Evolutionary conservation across 2,113 vertebrate species (phyloP).

Genomic region (Peucedramus taeniatus): DNA sequence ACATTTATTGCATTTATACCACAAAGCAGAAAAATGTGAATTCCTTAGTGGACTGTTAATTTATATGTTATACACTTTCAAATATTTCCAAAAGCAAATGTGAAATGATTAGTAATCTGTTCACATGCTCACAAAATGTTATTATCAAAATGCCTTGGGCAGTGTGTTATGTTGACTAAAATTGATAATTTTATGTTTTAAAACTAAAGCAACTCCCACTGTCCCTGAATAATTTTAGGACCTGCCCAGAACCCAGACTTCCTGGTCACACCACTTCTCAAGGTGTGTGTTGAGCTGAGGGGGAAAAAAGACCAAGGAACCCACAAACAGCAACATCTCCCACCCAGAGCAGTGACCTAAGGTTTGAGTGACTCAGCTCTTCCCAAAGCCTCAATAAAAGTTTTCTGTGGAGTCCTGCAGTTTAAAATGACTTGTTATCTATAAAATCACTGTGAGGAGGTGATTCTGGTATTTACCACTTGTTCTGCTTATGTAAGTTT

Average conservation of each 20-base stretch:
- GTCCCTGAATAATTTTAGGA: background rate
- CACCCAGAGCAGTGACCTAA: background rate
- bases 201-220: background rate
- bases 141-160: slow-evolving; percentile 71
- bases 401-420: background rate
- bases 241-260: background rate
- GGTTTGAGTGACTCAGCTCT: background rate
- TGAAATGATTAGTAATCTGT: slow-evolving; percentile 62
- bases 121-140: slow-evolving; percentile 59
- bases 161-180: slow-evolving; percentile 44
- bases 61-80: slow-evolving; percentile 68
- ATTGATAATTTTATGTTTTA: slow-evolving; percentile 36
- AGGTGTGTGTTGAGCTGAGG: background rate
- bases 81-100: slow-evolving; percentile 72
- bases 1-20: slow-evolving; percentile 71
- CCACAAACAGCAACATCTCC: background rate
- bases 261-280: background rate
- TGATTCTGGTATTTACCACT: background rate
- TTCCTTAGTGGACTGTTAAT: slow-evolving; percentile 80
- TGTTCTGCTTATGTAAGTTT: background rate
- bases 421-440: background rate
- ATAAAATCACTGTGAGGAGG: background rate
- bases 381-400: background rate
- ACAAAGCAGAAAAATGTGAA: slow-evolving; percentile 69
- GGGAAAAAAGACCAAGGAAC: background rate